Conservation (phyloP, 2,888 invertebrate species). For the Pachydiplax longipennis region DNA sequence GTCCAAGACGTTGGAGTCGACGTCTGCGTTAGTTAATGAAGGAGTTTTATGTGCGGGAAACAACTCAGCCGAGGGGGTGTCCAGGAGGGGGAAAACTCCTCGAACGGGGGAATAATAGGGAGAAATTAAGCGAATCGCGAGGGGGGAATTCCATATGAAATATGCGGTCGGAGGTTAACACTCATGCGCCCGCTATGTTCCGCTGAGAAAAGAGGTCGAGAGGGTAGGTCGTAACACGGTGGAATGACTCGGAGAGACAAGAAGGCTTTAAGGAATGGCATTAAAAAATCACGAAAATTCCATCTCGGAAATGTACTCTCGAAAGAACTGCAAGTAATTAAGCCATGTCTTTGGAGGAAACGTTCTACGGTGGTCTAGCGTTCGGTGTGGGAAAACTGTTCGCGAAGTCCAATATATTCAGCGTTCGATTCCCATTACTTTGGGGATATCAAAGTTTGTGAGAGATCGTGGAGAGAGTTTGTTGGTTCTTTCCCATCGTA, state of each 20-base stretch:
- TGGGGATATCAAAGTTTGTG: neutral
- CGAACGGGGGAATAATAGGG: neutral
- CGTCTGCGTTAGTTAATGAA: neutral
- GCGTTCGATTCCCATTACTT: neutral
- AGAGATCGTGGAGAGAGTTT: neutral
- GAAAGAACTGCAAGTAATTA: neutral
- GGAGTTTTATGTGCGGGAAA: neutral
- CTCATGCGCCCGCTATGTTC: neutral
- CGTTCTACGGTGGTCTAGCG: neutral
- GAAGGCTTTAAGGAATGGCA: neutral
- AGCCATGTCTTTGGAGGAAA: neutral
- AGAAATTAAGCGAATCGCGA: neutral
- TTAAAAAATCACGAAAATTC: neutral
- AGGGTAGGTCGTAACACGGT: neutral
- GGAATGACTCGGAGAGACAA: neutral
- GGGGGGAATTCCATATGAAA: neutral
- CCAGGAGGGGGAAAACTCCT: neutral
- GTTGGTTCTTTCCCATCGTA: neutral
- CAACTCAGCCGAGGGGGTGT: neutral
- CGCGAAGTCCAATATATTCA: neutral
- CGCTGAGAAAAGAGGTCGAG: neutral
- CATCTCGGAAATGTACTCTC: neutral
- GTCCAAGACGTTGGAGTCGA: neutral
- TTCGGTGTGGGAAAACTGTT: neutral
- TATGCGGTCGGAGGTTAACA: neutral